Evolutionary conservation across 2,888 invertebrate species (phyloP).

Genomic region (Agrenia bidenticulata): DNA sequence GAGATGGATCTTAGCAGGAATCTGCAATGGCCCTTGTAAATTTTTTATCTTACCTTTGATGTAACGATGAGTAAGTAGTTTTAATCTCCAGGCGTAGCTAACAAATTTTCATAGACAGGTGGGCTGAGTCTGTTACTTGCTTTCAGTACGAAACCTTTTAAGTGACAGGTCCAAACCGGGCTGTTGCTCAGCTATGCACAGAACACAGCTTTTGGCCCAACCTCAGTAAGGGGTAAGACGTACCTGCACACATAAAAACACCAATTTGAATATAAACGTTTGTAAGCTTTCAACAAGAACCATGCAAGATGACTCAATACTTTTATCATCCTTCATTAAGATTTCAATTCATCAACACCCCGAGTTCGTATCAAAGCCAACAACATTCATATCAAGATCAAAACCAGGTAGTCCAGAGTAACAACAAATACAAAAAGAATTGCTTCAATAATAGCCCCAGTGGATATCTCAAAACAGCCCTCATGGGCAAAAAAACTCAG

Average conservation of each 20-base stretch:
- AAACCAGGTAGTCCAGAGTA: no score
- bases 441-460: background rate
- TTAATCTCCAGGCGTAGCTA: no score
- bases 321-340: conserved; percentile 17
- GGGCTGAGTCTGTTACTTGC: conserved; percentile 17
- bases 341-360: conserved; percentile 15
- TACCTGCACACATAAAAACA: conserved; percentile 13
- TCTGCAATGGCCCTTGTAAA: background rate
- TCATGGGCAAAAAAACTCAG: conserved; percentile 6
- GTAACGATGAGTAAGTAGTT: no score
- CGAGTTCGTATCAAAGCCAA: no score
- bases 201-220: background rate
- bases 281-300: conserved; percentile 13
- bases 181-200: no score
- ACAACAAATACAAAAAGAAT: no score
- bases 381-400: no score
- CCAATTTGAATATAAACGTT: conserved; percentile 14
- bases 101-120: conserved; percentile 6
- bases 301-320: conserved; percentile 12
- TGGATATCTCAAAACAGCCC: conserved; percentile 11
- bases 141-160: conserved; percentile 8
- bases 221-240: conserved; percentile 4
- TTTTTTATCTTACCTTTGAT: background rate
- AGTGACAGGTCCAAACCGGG: background rate
- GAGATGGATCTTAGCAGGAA: no score